Conservation (phyloP, 2,888 invertebrate genomes). For the Hypolimnas misippus region DNA sequence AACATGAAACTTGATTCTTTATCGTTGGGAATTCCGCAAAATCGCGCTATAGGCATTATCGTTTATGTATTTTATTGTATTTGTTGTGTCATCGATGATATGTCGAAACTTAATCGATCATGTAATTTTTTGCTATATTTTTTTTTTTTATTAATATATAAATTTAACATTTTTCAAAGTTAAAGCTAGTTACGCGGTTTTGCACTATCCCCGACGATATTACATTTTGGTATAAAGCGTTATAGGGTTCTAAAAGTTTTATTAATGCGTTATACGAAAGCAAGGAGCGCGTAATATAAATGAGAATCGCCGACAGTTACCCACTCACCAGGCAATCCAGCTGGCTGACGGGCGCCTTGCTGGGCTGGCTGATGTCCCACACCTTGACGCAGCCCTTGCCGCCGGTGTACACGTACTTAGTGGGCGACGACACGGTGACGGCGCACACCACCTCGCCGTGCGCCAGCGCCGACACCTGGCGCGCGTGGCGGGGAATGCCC, state of each 20-base stretch:
- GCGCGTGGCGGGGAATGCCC: conserved; percentile 96
- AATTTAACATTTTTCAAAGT: neutral
- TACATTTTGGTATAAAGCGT: no score
- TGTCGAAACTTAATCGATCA: no score
- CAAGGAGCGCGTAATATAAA: neutral
- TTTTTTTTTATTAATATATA: no score
- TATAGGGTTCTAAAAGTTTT: no score
- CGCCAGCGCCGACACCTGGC: conserved; percentile 93
- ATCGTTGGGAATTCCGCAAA: no score
- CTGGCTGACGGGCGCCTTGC: conserved; percentile 94
- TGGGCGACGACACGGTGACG: conserved; percentile 97
- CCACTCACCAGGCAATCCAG: conserved; percentile 93
- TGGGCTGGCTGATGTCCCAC: conserved; percentile 97
- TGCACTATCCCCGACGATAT: neutral
- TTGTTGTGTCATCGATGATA: no score
- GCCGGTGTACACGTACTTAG: conserved; percentile 97
- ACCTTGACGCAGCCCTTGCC: conserved; percentile 99
- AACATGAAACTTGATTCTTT: conserved; percentile 12
- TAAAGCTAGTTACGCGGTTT: no score
- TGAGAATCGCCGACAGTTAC: conserved; percentile 69
- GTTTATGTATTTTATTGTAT: no score
- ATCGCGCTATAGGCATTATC: no score
- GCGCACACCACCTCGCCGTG: conserved; percentile 99
- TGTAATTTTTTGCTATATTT: no score
- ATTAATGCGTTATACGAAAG: no score